Percentiles rank a stretch among this genome's conserved stretches.
phyloP scores from a whole-genome alignment of 2,113 vertebrate genomes.

The Oreochromis tanganicae region DNA sequence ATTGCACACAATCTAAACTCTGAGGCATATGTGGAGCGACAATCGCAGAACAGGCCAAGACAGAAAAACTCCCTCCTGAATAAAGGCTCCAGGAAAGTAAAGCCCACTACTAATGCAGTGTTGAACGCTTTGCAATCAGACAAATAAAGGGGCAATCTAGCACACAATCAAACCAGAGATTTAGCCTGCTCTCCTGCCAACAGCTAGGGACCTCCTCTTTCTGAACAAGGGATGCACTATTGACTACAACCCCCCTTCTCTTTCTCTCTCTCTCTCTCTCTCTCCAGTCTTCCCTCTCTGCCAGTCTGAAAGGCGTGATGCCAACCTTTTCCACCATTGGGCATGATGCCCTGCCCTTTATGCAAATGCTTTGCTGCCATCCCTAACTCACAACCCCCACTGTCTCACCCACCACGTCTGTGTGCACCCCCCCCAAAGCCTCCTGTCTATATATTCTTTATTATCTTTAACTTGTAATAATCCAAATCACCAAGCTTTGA shows the following conservation, averaged over 20 bases:
- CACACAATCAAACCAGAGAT: conserved; percentile 76
- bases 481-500: conserved; percentile 23
- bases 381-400: conserved; percentile 70
- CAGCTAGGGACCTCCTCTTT: conserved; percentile 73
- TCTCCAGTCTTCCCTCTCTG: conserved; percentile 67
- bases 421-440: neutral
- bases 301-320: conserved; percentile 78
- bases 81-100: conserved; percentile 55
- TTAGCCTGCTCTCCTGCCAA: conserved; percentile 73
- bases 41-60: conserved; percentile 28
- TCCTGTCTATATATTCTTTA: conserved; percentile 40
- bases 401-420: conserved; percentile 58
- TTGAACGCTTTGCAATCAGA: conserved; percentile 75
- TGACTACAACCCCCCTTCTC: conserved; percentile 58
- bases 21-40: conserved; percentile 35
- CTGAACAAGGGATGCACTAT: conserved; percentile 80
- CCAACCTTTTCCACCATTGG: conserved; percentile 78
- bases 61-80: conserved; percentile 39
- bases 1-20: conserved; percentile 27
- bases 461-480: conserved; percentile 7
- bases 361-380: conserved; percentile 75
- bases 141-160: conserved; percentile 78
- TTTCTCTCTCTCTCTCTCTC: conserved; percentile 10
- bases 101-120: conserved; percentile 66
- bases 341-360: conserved; percentile 80